Base-by-base conservation (phyloP, 2,888 invertebrate species). In the Stenoptilia bipunctidactyla region DNA sequence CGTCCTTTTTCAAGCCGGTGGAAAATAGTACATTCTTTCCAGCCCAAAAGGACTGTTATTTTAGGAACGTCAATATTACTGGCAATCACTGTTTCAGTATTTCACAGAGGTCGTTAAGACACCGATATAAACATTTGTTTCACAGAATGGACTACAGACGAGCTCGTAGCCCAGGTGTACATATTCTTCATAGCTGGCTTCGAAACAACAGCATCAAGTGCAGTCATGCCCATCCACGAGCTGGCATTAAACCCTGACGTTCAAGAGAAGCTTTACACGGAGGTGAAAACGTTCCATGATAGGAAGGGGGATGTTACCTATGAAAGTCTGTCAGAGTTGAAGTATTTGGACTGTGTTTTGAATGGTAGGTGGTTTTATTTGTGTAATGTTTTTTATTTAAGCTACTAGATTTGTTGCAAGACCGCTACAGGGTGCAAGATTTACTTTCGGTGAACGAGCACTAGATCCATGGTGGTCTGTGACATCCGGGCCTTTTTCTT, bases 141-240 rank as follows among this genome's bases (percentile, higher is more conserved):
- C 56, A 4, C 48, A 84, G 84, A 75, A 51, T 76, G 84, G 75
- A 61, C 71, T 1, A 49, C 62, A 30, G 57, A 61, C 1, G 76
- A 85, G 20, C 47, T 85, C 1, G 65, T 67, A 0, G 61, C 70
- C 0, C 85, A 85, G 58, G 79, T 77, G 0, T 73, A 82, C 34
- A 55, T 83, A 13, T 85, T 85, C 56, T 82, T 85, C 48, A 52
- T 60, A 6, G 85, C 80, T 37, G 85, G 85, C 0, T 85, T 73
- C 40, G 85, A 85, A 13, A 77, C 71, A 2, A 60, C 76, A 0
- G 77, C 85, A 0, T 52, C 72, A 0, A 56, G 66, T 0, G 44
- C 85, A 15, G 62, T 61, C 1, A 62, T 82, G 60, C 52, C 61
- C 14, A 50, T 76, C 2, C 76, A 85, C 39, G 83, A 84, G 47